Percentiles rank a stretch among this genome's conserved stretches.
Evolutionary conservation across 1,140 invertebrate species (phyloP).

Genomic region (Cydia amplana): DNA sequence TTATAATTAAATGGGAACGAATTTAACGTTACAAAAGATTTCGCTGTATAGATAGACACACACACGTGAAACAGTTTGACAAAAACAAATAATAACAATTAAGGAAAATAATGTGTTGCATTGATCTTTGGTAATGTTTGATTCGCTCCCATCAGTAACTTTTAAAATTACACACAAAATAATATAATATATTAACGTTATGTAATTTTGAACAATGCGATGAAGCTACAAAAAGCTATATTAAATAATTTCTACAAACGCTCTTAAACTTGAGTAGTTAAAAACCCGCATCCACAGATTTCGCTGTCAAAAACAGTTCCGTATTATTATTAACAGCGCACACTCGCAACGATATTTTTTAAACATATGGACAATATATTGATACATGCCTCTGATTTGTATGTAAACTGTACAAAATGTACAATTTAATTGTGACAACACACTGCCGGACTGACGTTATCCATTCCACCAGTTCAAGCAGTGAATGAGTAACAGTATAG

Average conservation of each 20-base stretch:
- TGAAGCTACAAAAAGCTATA: neutral
- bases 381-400: constrained; percentile 29
- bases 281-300: constrained; percentile 13
- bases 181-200: neutral
- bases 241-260: constrained; percentile 3
- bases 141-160: neutral
- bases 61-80: too few relatives aligned
- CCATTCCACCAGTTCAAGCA: too few relatives aligned
- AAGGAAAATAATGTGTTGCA: too few relatives aligned
- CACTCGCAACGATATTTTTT: neutral
- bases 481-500: too few relatives aligned
- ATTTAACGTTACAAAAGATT: neutral
- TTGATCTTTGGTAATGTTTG: too few relatives aligned
- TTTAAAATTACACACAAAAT: neutral
- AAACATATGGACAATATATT: neutral
- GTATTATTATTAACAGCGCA: constrained; percentile 7
- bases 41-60: too few relatives aligned
- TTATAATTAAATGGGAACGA: neutral
- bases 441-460: too few relatives aligned
- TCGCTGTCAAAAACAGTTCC: neutral
- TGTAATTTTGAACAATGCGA: neutral
- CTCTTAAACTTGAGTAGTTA: constrained; percentile 12
- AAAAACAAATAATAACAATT: too few relatives aligned
- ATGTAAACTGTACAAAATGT: neutral
- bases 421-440: neutral